Conservation (phyloP, 30 jellyfish, hydroid and myxozoan genomes). For the Cassiopea xamachana region DNA sequence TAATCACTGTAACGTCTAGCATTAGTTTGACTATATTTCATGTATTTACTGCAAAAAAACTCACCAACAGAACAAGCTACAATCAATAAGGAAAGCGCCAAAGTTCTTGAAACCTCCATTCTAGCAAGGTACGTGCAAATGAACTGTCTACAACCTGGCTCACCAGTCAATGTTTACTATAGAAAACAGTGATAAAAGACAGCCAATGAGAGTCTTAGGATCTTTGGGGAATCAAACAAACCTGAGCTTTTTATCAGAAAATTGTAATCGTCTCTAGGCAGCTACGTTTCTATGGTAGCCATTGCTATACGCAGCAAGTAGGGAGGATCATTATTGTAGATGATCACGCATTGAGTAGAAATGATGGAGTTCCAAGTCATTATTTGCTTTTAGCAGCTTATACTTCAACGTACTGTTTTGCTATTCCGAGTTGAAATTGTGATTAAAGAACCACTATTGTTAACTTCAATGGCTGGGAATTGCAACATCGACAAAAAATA, state of each 20-base stretch:
- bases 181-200: not conserved
- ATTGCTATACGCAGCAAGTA: not conserved
- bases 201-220: not conserved
- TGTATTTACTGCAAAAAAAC: not conserved
- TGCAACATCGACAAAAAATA: no score
- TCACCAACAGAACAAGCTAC: not conserved
- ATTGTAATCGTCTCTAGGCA: not conserved
- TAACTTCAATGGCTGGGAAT: no score
- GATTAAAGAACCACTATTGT: no score
- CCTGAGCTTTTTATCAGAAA: no score
- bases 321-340: no score
- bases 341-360: no score
- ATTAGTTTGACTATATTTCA: no score
- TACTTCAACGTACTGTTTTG: no score
- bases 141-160: not conserved
- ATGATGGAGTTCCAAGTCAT: no score
- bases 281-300: not conserved
- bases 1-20: no score
- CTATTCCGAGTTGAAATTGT: no score
- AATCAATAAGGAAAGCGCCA: not conserved
- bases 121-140: not conserved
- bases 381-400: no score
- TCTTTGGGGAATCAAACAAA: not conserved
- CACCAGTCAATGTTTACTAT: not conserved
- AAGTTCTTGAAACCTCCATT: constrained; percentile 1